phyloP scores from a whole-genome alignment of 2,797 vertebrate genomes.

The Sebastolobus altivelis region DNA sequence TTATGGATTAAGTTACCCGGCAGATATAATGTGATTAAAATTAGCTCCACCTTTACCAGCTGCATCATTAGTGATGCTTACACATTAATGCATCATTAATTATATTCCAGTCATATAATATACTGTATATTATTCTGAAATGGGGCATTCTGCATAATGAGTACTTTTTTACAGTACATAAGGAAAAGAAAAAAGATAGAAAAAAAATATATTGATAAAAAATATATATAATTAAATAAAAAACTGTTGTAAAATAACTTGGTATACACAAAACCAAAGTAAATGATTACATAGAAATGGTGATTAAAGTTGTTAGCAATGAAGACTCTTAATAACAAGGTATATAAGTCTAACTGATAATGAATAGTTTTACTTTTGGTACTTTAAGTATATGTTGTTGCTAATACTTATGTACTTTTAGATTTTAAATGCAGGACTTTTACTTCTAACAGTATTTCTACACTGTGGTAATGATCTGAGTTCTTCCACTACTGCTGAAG shows the following conservation, averaged over 20 bases:
- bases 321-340: too few relatives aligned
- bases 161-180: too few relatives aligned
- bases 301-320: too few relatives aligned
- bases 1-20: neutral
- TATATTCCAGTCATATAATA: neutral
- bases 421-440: neutral
- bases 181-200: too few relatives aligned
- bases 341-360: too few relatives aligned
- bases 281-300: too few relatives aligned
- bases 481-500: neutral
- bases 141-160: neutral
- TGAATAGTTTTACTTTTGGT: neutral
- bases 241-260: too few relatives aligned
- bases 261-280: too few relatives aligned
- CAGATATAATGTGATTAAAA: neutral
- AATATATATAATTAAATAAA: too few relatives aligned
- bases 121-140: neutral
- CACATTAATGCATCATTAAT: neutral
- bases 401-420: too few relatives aligned
- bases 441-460: neutral
- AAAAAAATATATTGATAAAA: too few relatives aligned
- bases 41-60: neutral
- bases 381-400: neutral
- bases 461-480: neutral
- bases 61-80: neutral